Evolutionary conservation across 2,888 invertebrate species (phyloP).

Genomic region (Iphiclides podalirius): DNA sequence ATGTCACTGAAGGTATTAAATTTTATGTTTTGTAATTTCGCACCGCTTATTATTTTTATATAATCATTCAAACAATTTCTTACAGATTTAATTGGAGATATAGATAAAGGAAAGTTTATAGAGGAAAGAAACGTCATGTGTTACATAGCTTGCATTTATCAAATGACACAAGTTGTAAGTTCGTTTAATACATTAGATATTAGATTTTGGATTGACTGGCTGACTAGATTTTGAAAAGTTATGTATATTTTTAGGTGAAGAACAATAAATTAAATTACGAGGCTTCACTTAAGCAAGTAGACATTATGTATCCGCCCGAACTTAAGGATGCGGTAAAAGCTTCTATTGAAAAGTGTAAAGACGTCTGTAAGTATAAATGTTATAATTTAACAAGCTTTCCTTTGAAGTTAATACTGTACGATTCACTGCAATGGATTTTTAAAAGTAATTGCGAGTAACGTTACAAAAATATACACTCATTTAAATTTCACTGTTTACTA

Average conservation of each 20-base stretch:
- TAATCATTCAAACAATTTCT: slow-evolving; percentile 23
- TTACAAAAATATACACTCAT: background rate
- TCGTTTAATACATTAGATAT: too few species aligned
- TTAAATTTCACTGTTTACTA: background rate
- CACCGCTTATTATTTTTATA: background rate
- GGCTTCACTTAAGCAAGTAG: slow-evolving; percentile 62
- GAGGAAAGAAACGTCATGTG: slow-evolving; percentile 69
- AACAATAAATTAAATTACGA: slow-evolving; percentile 64
- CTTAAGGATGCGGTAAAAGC: slow-evolving; percentile 54
- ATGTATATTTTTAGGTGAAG: slow-evolving; percentile 52
- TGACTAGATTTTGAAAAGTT: background rate
- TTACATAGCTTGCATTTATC: slow-evolving; percentile 66
- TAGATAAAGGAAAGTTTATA: slow-evolving; percentile 63
- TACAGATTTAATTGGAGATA: slow-evolving; percentile 58
- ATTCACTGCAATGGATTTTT: background rate
- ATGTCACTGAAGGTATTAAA: slow-evolving; percentile 64
- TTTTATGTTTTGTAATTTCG: background rate
- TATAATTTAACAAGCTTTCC: too few species aligned
- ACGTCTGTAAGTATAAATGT: slow-evolving; percentile 52
- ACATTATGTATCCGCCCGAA: slow-evolving; percentile 64
- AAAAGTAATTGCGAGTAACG: too few species aligned
- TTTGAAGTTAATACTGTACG: background rate
- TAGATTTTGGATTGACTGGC: too few species aligned
- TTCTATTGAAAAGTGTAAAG: slow-evolving; percentile 53
- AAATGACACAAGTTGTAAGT: slow-evolving; percentile 62